phyloP scores from a whole-genome alignment of 2,888 invertebrate species.

The Prosopocoilus inquinatus region DNA sequence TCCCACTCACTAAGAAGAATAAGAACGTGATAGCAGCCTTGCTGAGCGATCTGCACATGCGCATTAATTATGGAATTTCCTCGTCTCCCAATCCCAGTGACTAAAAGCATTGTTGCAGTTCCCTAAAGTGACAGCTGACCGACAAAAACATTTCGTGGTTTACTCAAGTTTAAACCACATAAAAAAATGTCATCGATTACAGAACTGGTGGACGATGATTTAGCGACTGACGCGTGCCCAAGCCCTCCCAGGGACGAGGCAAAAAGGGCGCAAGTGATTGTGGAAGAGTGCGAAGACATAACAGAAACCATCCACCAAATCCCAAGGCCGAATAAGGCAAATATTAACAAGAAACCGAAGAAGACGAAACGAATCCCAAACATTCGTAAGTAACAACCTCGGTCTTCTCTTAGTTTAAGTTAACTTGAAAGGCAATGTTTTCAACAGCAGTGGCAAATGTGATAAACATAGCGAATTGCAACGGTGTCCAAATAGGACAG shows the following conservation, averaged over 20 bases:
- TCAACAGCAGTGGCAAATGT: conserved; percentile 53
- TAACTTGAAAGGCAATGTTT: neutral
- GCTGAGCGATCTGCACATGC: no score
- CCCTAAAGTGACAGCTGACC: neutral
- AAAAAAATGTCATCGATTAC: conserved; percentile 8
- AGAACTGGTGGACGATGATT: conserved; percentile 16
- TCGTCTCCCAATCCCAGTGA: neutral
- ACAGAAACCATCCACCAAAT: conserved; percentile 8
- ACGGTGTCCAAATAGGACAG: conserved; percentile 52
- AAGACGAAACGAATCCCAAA: conserved; percentile 3
- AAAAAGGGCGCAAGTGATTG: neutral
- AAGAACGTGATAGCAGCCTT: no score
- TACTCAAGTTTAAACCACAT: neutral
- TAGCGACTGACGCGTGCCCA: conserved; percentile 34
- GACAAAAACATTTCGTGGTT: no score
- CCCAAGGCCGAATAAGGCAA: neutral
- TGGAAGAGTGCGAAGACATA: conserved; percentile 6
- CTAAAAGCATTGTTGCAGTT: neutral
- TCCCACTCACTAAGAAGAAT: no score
- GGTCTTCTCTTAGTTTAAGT: neutral
- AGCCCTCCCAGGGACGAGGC: conserved; percentile 22
- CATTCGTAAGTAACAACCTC: conserved; percentile 12
- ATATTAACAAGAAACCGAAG: conserved; percentile 1
- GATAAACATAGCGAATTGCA: conserved; percentile 54
- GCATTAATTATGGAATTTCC: no score